Base-by-base conservation (phyloP, 2,888 invertebrate genomes). In the Abrostola triplasia region DNA sequence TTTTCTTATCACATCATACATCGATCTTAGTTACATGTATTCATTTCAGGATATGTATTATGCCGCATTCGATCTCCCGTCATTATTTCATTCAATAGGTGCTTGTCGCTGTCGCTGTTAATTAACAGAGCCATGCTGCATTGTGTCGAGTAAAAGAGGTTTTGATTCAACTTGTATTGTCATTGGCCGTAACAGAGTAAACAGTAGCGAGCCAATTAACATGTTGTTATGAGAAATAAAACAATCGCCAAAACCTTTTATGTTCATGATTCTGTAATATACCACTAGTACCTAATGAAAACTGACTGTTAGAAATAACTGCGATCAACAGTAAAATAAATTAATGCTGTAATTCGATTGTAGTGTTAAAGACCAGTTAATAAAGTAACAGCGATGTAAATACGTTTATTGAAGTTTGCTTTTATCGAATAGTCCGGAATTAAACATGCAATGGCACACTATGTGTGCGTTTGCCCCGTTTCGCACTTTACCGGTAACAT, bases 401-500 rank as follows among this genome's bases (percentile, higher is more conserved):
- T 59, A 54, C 48, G 56, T 65, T 63, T 60, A 64, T 52, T 59
- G 38, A 51, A 64, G 38, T 58, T 64, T 12, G 42, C 62, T 67
- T 49, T 56, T 11, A 56, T 62, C 13, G 36, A 35, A 59, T 53
- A 59, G 49, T 50, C 52, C n/a, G 11, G 35, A 56, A 67, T 73
- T 53, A 62, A 62, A 59, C 63, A 64, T 73, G 74, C 67, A 62
- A 57, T 64, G 36, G 44, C 42, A 70, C 56, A 76, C 61, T 73
- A 71, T 62, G 67, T 68, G 65, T 76, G 61, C 70, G 73, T 77
- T 66, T 66, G 55, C 59, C 48, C 59, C 55, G 53, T 66, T 80
- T 77, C 78, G 71, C 69, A 77, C 69, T 77, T 77, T 79, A 79
- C 75, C 77, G 78, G 81, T 79, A 83, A 80, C 82, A 83, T 85